Evolutionary conservation across 2,797 vertebrate species (phyloP).

Genomic region (Otolemur crassicaudatus): DNA sequence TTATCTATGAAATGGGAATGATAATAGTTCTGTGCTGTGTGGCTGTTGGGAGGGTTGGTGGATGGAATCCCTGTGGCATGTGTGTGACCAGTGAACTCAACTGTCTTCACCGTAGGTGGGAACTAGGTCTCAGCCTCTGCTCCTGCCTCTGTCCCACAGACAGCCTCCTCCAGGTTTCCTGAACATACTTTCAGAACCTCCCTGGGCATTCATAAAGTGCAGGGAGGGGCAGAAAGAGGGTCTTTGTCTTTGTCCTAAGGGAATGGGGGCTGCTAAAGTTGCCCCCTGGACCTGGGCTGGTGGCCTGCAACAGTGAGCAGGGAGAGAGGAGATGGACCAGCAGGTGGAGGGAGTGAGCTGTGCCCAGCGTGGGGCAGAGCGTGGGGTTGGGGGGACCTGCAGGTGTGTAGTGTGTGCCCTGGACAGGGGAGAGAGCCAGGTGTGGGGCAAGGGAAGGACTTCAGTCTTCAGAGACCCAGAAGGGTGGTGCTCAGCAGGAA

Average conservation of each 20-base stretch:
- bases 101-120: rapidly evolving
- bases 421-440: not conserved
- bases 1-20: not conserved
- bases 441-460: not conserved
- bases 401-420: too few relatives aligned
- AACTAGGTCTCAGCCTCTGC: too few relatives aligned
- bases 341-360: rapidly evolving
- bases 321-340: not conserved
- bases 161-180: rapidly evolving
- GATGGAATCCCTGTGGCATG: rapidly evolving
- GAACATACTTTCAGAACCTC: rapidly evolving
- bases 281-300: rapidly evolving
- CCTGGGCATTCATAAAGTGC: rapidly evolving
- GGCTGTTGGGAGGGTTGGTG: rapidly evolving
- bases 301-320: not conserved
- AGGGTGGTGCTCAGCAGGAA: rapidly evolving
- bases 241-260: not conserved
- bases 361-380: rapidly evolving
- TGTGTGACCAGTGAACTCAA: rapidly evolving
- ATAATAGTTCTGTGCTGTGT: rapidly evolving
- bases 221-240: not conserved
- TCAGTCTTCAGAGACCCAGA: rapidly evolving
- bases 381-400: not conserved
- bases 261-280: not conserved
- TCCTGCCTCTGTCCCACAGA: not conserved